These are phyloP conservation scores for Aphelenchoides avenae DNA, from an alignment of 1,140 invertebrate genomes.

Conservation along the genomic window DNA sequence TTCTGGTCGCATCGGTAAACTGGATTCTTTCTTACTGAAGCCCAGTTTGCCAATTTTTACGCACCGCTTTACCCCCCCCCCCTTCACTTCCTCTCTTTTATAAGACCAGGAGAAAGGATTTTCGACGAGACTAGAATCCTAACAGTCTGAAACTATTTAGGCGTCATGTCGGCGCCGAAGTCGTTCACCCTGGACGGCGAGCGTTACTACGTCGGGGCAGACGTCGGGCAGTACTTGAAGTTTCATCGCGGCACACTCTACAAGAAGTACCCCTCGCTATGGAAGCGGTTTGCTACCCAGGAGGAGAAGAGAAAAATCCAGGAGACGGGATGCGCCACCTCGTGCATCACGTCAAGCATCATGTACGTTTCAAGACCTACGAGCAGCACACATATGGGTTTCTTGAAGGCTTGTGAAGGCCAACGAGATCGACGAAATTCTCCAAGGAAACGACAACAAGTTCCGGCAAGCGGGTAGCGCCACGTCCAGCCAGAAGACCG, in stretches of 20 bases:
- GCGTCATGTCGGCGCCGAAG: too few species aligned
- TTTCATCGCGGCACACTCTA: slow-evolving; percentile 94
- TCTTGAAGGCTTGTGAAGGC: slow-evolving; percentile 45
- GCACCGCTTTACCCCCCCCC: too few species aligned
- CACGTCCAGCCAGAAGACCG: too few species aligned
- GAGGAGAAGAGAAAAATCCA: slow-evolving; percentile 91
- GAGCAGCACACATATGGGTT: too few species aligned
- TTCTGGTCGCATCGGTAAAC: too few species aligned
- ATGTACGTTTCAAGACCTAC: too few species aligned
- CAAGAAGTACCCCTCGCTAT: slow-evolving; percentile 96
- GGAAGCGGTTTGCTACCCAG: slow-evolving; percentile 84
- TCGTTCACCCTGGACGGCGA: slow-evolving; percentile 95
- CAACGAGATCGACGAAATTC: slow-evolving; percentile 76
- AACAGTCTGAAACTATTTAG: too few species aligned
- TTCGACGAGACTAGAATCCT: too few species aligned
- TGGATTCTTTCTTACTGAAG: too few species aligned
- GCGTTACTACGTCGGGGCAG: slow-evolving; percentile 95
- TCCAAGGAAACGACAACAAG: slow-evolving; percentile 95
- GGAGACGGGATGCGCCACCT: slow-evolving; percentile 69
- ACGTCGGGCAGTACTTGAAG: slow-evolving; percentile 92
- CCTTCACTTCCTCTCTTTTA: too few species aligned
- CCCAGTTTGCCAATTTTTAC: too few species aligned
- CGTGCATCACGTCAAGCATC: slow-evolving; percentile 53
- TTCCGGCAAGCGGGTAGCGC: slow-evolving; percentile 80
- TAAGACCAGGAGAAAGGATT: too few species aligned